These are phyloP conservation scores for Desoria tigrina DNA, from an alignment of 2,888 invertebrate species.

Conservation along the genomic window DNA sequence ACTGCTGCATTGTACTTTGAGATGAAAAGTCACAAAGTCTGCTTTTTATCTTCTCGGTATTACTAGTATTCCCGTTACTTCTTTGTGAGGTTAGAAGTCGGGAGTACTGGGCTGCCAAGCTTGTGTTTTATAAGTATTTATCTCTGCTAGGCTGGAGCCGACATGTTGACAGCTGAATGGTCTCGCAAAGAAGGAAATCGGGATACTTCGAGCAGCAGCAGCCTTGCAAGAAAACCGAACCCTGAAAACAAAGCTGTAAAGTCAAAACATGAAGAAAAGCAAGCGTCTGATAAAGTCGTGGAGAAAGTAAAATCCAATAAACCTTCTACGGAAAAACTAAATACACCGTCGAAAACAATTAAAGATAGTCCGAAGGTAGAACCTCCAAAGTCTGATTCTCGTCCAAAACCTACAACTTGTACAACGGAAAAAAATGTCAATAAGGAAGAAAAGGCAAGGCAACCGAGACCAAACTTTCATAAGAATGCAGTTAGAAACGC, in stretches of 20 bases:
- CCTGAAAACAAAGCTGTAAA: neutral
- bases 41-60: too few species aligned
- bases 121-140: conserved; percentile 2
- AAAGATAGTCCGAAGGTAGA: neutral
- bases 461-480: neutral
- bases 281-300: neutral
- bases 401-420: neutral
- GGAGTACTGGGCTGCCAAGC: neutral
- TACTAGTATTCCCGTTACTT: too few species aligned
- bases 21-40: too few species aligned
- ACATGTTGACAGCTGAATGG: conserved; percentile 20
- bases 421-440: neutral
- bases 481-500: too few species aligned
- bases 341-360: too few species aligned
- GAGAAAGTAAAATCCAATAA: too few species aligned
- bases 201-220: neutral
- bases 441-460: neutral
- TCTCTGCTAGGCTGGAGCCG: conserved; percentile 11
- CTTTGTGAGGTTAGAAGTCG: too few species aligned
- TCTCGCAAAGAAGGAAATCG: conserved; percentile 10
- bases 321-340: too few species aligned
- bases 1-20: too few species aligned
- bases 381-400: neutral
- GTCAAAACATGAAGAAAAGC: neutral
- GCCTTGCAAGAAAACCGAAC: neutral